A percentile compares a stretch with the other conserved stretches of the same genome.
phyloP scores from a whole-genome alignment of 1,140 invertebrate genomes.

The Paramacrobiotus metropolitanus region DNA sequence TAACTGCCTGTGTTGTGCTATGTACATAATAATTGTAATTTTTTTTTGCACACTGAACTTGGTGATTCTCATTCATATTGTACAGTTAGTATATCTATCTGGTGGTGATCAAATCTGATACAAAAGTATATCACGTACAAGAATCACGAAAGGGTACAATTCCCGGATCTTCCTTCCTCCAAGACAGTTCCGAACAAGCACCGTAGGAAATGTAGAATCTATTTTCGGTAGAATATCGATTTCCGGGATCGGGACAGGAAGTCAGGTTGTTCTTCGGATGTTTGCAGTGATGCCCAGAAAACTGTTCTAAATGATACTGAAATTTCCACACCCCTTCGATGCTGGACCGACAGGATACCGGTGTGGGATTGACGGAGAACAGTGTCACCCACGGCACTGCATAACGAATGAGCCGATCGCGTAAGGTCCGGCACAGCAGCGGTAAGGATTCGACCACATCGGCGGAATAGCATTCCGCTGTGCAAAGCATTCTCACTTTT shows the following conservation, averaged over 20 bases:
- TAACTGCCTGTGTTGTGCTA: too few species aligned
- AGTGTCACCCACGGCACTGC: not conserved
- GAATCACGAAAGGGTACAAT: too few species aligned
- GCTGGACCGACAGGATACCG: constrained; percentile 71
- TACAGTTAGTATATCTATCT: too few species aligned
- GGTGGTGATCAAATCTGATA: too few species aligned
- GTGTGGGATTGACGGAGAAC: constrained; percentile 50
- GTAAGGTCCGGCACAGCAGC: not conserved
- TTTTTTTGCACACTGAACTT: too few species aligned
- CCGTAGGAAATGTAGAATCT: constrained; percentile 87
- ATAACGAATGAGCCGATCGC: not conserved
- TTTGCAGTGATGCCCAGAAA: constrained; percentile 69
- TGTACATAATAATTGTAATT: too few species aligned
- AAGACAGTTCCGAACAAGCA: constrained; percentile 45
- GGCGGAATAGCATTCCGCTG: not conserved
- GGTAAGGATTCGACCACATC: constrained; percentile 5
- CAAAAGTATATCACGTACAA: too few species aligned
- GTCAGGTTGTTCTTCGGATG: constrained; percentile 62
- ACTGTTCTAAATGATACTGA: constrained; percentile 61
- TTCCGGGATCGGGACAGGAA: constrained; percentile 83
- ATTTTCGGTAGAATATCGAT: constrained; percentile 82
- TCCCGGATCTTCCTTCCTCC: constrained; percentile 57
- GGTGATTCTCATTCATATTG: too few species aligned
- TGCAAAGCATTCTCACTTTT: too few species aligned
- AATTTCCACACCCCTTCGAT: constrained; percentile 88